These are phyloP conservation scores for Sesia apiformis DNA, from an alignment of 2,888 invertebrate species.

Conservation along the genomic window DNA sequence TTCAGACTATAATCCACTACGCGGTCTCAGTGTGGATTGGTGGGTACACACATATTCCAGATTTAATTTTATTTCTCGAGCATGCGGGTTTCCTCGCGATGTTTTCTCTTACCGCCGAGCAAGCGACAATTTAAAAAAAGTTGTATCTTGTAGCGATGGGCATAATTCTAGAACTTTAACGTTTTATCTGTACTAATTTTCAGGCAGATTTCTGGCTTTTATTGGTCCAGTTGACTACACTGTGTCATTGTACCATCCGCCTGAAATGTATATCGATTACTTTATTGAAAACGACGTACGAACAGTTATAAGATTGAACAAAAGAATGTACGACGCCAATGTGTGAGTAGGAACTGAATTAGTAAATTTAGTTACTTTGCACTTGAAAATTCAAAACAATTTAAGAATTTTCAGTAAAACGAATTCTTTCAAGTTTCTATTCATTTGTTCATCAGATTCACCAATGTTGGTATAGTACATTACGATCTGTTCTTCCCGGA, in stretches of 20 bases:
- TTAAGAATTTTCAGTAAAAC: no score
- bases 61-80: neutral
- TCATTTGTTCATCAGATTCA: conserved; percentile 31
- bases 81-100: neutral
- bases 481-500: conserved; percentile 92
- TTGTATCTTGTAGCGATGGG: neutral
- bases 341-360: conserved; percentile 56
- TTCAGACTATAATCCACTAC: no score
- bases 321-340: conserved; percentile 83
- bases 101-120: no score
- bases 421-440: no score
- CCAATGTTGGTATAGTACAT: conserved; percentile 85
- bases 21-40: no score
- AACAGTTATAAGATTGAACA: conserved; percentile 89
- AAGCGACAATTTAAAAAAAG: neutral
- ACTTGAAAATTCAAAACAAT: no score
- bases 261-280: conserved; percentile 90
- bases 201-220: conserved; percentile 87
- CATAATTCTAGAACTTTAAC: no score
- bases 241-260: conserved; percentile 77
- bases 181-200: conserved; percentile 12
- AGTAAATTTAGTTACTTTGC: neutral
- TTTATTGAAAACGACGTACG: conserved; percentile 87
- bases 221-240: conserved; percentile 82
- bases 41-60: conserved; percentile 22